phyloP scores from a whole-genome alignment of 2,797 vertebrate species.

The Mormyrops attenuatus region DNA sequence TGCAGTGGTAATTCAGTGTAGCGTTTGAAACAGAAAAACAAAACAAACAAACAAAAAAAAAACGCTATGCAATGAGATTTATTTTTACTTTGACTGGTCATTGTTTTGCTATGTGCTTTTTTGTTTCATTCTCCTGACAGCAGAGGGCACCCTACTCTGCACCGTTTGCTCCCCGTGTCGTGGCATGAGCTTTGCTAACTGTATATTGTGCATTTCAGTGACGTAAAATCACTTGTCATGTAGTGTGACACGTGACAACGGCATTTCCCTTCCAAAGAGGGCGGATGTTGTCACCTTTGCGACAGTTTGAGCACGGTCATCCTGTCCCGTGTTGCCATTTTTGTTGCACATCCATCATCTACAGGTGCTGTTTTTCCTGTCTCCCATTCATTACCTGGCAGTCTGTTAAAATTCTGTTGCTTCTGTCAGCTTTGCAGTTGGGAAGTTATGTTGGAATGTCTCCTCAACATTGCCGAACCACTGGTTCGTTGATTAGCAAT shows the following conservation, averaged over 20 bases:
- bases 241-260: neutral
- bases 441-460: neutral
- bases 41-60: neutral
- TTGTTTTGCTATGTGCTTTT: slow-evolving; percentile 14
- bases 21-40: slow-evolving; percentile 18
- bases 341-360: neutral
- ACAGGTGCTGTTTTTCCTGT: neutral
- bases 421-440: neutral
- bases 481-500: neutral
- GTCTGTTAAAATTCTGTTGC: neutral
- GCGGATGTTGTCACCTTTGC: neutral
- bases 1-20: slow-evolving; percentile 28
- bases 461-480: neutral
- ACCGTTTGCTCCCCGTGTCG: slow-evolving; percentile 1
- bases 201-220: slow-evolving; percentile 9
- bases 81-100: slow-evolving; percentile 16
- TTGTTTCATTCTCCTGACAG: neutral
- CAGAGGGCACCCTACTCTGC: neutral
- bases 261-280: neutral
- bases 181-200: slow-evolving; percentile 20
- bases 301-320: neutral
- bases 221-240: neutral
- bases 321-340: neutral
- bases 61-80: slow-evolving; percentile 28
- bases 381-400: neutral